These are phyloP conservation scores for Plutomurus gul DNA, from an alignment of 1,140 invertebrate genomes.

Conservation along the genomic window DNA sequence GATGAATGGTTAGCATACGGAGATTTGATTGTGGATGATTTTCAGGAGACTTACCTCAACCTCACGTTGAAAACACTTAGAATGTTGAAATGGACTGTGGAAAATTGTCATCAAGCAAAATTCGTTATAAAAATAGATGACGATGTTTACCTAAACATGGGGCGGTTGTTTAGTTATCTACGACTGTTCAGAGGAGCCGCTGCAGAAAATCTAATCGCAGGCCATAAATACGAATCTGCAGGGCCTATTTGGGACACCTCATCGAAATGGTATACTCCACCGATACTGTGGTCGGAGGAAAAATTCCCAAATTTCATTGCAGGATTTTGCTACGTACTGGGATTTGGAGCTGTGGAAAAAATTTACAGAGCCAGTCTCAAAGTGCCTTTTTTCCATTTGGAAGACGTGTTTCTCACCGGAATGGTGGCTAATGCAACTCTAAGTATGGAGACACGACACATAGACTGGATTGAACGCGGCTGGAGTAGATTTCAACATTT, in stretches of 20 bases:
- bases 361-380: constrained; percentile 71
- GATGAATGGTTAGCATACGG: constrained; percentile 51
- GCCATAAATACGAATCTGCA: constrained; percentile 44
- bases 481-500: not conserved
- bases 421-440: constrained; percentile 35
- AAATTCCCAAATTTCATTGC: constrained; percentile 54
- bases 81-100: constrained; percentile 58
- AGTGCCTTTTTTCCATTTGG: constrained; percentile 74
- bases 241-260: constrained; percentile 37
- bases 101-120: constrained; percentile 56
- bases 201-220: constrained; percentile 35
- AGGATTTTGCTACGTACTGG: constrained; percentile 71
- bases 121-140: constrained; percentile 61
- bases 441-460: constrained; percentile 31
- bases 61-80: constrained; percentile 60
- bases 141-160: constrained; percentile 60
- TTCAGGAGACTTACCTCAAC: constrained; percentile 60
- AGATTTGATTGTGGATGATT: constrained; percentile 59
- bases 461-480: not conserved
- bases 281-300: constrained; percentile 47
- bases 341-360: constrained; percentile 67
- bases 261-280: constrained; percentile 56
- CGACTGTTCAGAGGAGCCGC: not conserved
- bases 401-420: constrained; percentile 86
- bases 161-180: constrained; percentile 54